Evolutionary conservation across 1,140 invertebrate species (phyloP).

Genomic region (Brachionus calyciflorus): DNA sequence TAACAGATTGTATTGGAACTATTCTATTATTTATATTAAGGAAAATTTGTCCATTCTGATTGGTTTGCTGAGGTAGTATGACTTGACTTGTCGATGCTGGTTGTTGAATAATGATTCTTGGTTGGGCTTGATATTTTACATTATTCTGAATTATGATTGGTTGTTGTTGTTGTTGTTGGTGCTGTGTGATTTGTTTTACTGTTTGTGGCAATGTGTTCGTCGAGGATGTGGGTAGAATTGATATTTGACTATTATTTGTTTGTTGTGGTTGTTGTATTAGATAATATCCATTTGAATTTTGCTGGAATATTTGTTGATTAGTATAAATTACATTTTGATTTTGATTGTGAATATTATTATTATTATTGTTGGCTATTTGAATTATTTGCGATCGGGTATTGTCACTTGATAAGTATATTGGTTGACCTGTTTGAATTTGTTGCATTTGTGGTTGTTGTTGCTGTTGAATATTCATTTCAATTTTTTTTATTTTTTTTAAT

Average conservation of each 20-base stretch:
- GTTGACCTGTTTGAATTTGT: not conserved
- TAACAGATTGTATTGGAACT: slow-evolving; percentile 37
- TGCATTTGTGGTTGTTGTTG: not conserved
- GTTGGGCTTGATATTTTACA: not conserved
- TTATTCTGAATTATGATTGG: not conserved
- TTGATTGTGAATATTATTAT: not conserved
- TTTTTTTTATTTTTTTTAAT: not conserved
- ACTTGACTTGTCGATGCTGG: not conserved
- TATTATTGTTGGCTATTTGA: not conserved
- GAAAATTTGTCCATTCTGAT: slow-evolving; percentile 11
- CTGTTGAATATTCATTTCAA: slow-evolving; percentile 17
- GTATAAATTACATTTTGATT: not conserved
- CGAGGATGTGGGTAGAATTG: not conserved
- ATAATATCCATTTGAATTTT: not conserved
- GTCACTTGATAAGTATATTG: not conserved
- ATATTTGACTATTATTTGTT: not conserved
- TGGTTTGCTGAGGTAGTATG: not conserved
- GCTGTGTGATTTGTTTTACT: not conserved
- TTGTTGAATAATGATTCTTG: slow-evolving; percentile 6
- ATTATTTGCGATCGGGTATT: not conserved
- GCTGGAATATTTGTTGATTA: not conserved
- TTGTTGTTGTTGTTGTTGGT: not conserved
- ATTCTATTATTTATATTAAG: slow-evolving; percentile 41
- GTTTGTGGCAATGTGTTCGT: not conserved
- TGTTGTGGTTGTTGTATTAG: slow-evolving; percentile 11